A percentile compares a stretch with the other conserved stretches of the same genome.
Conservation (phyloP, 2,113 vertebrate genomes). For the Grallaria varia region DNA sequence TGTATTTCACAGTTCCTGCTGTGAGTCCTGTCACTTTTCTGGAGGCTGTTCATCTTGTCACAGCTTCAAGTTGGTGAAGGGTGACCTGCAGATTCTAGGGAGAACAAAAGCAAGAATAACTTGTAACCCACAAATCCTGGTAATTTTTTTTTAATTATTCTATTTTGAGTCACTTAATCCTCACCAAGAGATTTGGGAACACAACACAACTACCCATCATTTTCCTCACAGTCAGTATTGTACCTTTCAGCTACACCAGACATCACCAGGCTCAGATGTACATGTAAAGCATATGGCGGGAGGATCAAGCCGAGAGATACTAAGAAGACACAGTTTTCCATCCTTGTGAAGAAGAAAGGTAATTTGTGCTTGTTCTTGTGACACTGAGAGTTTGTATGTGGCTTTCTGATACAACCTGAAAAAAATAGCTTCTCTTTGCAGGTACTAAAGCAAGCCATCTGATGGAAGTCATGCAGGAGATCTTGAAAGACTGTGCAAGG, state of each 20-base stretch:
- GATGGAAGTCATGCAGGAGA: not conserved
- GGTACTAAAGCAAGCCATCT: not conserved
- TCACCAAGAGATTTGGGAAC: not conserved
- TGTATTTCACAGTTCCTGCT: not conserved
- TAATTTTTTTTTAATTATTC: not conserved
- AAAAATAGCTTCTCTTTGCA: not conserved
- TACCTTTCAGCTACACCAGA: not conserved
- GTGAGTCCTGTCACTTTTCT: not conserved
- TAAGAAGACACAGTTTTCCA: not conserved
- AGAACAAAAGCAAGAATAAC: not conserved
- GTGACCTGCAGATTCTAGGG: not conserved
- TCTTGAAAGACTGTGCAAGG: not conserved
- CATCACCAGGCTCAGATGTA: not conserved
- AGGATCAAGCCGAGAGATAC: not conserved
- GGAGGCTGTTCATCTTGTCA: not conserved
- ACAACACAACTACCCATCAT: not conserved
- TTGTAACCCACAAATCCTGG: not conserved
- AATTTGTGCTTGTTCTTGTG: not conserved
- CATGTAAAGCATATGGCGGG: accelerated
- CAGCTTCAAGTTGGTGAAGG: not conserved
- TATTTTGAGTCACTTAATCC: not conserved
- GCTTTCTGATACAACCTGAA: not conserved
- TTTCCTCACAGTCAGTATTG: not conserved
- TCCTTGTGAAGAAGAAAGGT: not conserved
- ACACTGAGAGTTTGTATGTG: not conserved